phyloP scores from a whole-genome alignment of 2,113 vertebrate species.

The Bujurquina vittata region DNA sequence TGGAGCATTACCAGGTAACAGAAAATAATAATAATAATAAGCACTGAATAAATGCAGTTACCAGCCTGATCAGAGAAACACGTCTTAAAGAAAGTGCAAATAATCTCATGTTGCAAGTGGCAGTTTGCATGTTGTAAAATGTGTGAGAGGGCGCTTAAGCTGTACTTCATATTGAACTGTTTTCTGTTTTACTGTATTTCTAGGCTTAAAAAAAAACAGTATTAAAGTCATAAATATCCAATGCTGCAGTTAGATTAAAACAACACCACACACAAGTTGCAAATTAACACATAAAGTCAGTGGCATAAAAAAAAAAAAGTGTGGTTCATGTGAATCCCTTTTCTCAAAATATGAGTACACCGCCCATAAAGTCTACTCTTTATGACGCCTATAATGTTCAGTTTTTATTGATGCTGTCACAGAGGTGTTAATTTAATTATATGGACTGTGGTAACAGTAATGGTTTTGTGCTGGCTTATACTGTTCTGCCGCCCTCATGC shows the following conservation, averaged over 20 bases:
- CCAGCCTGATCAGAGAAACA: neutral
- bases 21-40: neutral
- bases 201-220: neutral
- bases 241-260: neutral
- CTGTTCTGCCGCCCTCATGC: neutral
- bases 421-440: conserved; percentile 3
- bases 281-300: neutral
- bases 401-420: conserved; percentile 6
- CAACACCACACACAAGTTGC: neutral
- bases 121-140: conserved; percentile 1
- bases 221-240: neutral
- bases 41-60: neutral
- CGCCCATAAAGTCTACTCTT: neutral
- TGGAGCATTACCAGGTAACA: conserved; percentile 94
- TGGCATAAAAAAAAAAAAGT: neutral
- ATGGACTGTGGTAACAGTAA: neutral
- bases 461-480: neutral
- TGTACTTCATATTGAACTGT: neutral
- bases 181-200: neutral
- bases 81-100: neutral
- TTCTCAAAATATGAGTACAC: neutral
- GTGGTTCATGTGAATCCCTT: neutral
- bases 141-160: neutral
- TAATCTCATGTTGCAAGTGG: neutral
- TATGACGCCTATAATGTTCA: neutral